phyloP scores from a whole-genome alignment of 2,113 vertebrate genomes.

The Amblyopsis rosae region DNA sequence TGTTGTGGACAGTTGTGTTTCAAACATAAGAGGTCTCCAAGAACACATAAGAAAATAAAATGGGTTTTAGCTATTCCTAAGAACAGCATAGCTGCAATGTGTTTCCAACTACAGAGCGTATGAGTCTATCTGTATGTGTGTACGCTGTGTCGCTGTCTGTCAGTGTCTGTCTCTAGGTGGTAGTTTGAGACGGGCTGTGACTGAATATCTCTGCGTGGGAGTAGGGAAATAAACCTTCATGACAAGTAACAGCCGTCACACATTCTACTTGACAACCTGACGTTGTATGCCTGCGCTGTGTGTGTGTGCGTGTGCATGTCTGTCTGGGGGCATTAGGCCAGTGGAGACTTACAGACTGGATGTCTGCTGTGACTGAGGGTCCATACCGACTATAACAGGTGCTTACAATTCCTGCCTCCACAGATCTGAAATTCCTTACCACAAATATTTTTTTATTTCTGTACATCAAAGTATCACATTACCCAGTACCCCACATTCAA shows the following conservation, averaged over 20 bases:
- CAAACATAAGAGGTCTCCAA: too few relatives aligned
- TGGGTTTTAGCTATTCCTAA: too few relatives aligned
- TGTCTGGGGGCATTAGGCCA: background rate
- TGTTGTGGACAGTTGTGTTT: background rate
- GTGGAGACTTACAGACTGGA: background rate
- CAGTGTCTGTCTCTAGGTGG: conserved; percentile 8
- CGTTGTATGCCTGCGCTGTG: conserved; percentile 23
- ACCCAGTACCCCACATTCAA: too few relatives aligned
- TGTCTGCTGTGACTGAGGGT: too few relatives aligned
- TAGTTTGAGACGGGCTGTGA: conserved; percentile 27
- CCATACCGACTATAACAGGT: too few relatives aligned
- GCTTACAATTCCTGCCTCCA: too few relatives aligned
- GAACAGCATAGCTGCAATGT: background rate
- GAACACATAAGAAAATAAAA: too few relatives aligned
- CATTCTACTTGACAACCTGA: conserved; percentile 53
- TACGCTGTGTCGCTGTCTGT: conserved; percentile 8
- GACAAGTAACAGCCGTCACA: conserved; percentile 47
- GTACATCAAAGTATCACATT: too few relatives aligned
- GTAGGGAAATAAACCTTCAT: conserved; percentile 66
- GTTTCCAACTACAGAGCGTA: background rate
- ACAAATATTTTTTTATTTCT: too few relatives aligned
- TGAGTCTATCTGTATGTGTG: conserved; percentile 1
- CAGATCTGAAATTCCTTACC: too few relatives aligned
- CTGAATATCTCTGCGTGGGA: conserved; percentile 32
- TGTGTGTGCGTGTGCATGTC: conserved; percentile 14